These are phyloP conservation scores for Hypselothyrea guttata DNA, from an alignment of 2,888 invertebrate genomes.

Conservation along the genomic window DNA sequence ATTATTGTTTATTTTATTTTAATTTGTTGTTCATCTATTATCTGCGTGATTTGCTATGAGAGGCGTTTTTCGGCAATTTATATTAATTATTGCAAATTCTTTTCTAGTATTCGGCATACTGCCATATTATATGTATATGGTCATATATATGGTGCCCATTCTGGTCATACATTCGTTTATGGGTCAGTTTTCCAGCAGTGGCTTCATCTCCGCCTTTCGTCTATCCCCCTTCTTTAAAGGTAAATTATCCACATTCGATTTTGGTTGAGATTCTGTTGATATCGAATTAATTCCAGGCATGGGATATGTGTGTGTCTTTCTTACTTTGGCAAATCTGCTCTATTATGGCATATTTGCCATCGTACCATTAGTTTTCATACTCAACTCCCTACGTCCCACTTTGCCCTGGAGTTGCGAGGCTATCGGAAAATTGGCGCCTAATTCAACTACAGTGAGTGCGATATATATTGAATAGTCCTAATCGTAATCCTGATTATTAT, in stretches of 20 bases:
- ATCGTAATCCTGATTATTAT: too few species aligned
- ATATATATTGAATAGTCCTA: too few species aligned
- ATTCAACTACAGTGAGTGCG: conserved; percentile 37
- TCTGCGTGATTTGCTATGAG: neutral
- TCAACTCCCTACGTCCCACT: conserved; percentile 86
- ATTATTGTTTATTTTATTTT: too few species aligned
- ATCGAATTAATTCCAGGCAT: conserved; percentile 86
- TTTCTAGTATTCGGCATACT: conserved; percentile 64
- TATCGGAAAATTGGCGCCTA: neutral
- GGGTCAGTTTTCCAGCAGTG: conserved; percentile 92
- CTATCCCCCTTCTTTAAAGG: conserved; percentile 94
- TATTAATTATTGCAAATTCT: too few species aligned
- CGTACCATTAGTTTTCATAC: conserved; percentile 90
- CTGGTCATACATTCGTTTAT: conserved; percentile 94
- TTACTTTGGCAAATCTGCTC: conserved; percentile 89
- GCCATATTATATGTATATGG: conserved; percentile 81
- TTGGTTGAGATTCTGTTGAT: neutral
- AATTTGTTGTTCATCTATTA: neutral
- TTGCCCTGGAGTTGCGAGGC: conserved; percentile 92
- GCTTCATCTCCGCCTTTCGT: conserved; percentile 91
- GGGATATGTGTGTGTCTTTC: conserved; percentile 90
- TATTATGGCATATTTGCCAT: conserved; percentile 93
- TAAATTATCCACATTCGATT: conserved; percentile 78
- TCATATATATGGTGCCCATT: conserved; percentile 91
- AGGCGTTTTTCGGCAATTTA: too few species aligned